Base-by-base conservation (phyloP, 2,888 invertebrate genomes). In the Platynereis dumerilii region DNA sequence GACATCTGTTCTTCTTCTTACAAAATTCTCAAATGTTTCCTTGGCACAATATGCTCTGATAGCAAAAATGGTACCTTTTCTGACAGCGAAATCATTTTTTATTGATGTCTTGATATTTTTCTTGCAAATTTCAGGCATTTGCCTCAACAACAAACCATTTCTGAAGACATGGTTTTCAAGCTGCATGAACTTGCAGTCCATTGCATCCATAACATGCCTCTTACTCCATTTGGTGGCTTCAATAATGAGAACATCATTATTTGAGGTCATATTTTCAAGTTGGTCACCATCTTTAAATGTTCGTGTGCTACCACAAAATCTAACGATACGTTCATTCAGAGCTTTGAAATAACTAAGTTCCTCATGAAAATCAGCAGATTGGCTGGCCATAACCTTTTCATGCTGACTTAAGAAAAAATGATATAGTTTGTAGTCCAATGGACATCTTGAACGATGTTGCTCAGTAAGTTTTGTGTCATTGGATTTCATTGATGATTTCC, bases 91-190 rank as follows among this genome's bases (percentile, higher is more conserved):
- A n/a, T n/a, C n/a, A n/a, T n/a, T n/a, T n/a, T n/a, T n/a, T n/a
- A n/a, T n/a, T n/a, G n/a, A n/a, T n/a, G n/a, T n/a, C n/a, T n/a
- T n/a, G n/a, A n/a, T n/a, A n/a, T n/a, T n/a, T n/a, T 34, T 34
- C 12, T 34, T 12, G 48, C 48, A 48, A n/a, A 48, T 20, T 7
- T 48, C 10, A 12, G 48, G 48, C n/a, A 20, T 48, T 12, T 48
- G 7, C n/a, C 48, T 48, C 20, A 48, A 7, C n/a, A 20, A 22
- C 22, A 48, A 22, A 48, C 5, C 17, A 22, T 48, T 48, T 22
- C 48, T 48, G n/a, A 48, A 22, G 5, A 48, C n/a, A 7, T n/a
- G 48, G 48, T n/a, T 48, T 5, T 48, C 48, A n/a, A 48, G 48
- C 7, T 10, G n/a, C 48, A 48, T 48, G 7, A 48, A n/a, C 5